phyloP scores from a whole-genome alignment of 1,140 invertebrate genomes.

The Schmidtea mediterranea region DNA sequence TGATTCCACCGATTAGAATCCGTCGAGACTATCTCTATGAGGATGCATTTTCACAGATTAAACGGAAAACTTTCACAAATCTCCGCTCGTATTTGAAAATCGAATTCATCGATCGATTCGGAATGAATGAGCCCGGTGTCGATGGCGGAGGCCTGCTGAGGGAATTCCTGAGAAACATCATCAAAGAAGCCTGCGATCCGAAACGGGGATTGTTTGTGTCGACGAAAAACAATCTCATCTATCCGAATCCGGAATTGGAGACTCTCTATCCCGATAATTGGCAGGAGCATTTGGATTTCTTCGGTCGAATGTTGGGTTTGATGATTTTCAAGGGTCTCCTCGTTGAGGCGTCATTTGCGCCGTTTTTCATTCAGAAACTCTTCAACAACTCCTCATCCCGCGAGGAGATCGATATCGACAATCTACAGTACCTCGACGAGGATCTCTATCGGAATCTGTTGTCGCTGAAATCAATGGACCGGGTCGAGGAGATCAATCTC shows the following conservation, averaged over 20 bases:
- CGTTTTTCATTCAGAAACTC: slow-evolving; percentile 38
- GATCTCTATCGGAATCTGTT: slow-evolving; percentile 37
- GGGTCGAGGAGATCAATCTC: not conserved
- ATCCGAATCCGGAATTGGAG: slow-evolving; percentile 70
- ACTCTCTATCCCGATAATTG: slow-evolving; percentile 50
- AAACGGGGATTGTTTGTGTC: slow-evolving; percentile 66
- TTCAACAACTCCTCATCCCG: not conserved
- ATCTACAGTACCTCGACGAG: slow-evolving; percentile 67
- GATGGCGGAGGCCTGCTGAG: slow-evolving; percentile 68
- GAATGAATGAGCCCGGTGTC: slow-evolving; percentile 64
- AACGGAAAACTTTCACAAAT: slow-evolving; percentile 59
- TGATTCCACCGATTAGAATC: slow-evolving; percentile 24
- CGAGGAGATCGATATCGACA: slow-evolving; percentile 50
- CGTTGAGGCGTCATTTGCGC: slow-evolving; percentile 67
- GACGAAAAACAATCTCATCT: slow-evolving; percentile 35
- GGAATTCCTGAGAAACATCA: slow-evolving; percentile 37
- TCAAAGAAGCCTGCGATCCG: slow-evolving; percentile 82
- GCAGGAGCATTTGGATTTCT: slow-evolving; percentile 69
- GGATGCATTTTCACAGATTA: slow-evolving; percentile 77
- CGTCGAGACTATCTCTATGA: slow-evolving; percentile 74
- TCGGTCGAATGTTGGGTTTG: slow-evolving; percentile 75
- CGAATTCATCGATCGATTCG: slow-evolving; percentile 58
- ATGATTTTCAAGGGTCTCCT: slow-evolving; percentile 51
- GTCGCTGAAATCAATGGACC: not conserved
- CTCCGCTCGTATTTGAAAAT: slow-evolving; percentile 54